A percentile compares a stretch with the other conserved stretches of the same genome.
Conservation (phyloP, 2,888 invertebrate species). For the Agonopterix subpropinquella region DNA sequence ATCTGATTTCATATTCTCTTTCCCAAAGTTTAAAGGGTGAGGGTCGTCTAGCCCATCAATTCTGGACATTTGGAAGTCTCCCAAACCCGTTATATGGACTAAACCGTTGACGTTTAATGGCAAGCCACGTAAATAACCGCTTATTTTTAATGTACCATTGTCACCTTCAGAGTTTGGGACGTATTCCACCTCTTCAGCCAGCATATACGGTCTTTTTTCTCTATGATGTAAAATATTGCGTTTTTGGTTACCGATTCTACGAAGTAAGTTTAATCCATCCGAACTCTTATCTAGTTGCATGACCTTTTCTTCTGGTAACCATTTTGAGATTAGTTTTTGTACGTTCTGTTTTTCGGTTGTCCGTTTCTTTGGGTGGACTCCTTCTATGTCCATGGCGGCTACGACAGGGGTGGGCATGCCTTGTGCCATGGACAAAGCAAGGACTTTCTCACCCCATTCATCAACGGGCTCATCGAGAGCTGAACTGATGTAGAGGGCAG, state of each 20-base stretch:
- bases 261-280: conserved; percentile 81
- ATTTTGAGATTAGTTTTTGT: conserved; percentile 80
- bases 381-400: conserved; percentile 84
- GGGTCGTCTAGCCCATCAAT: conserved; percentile 85
- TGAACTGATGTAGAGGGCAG: conserved; percentile 86
- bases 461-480: conserved; percentile 84
- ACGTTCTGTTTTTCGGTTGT: conserved; percentile 80
- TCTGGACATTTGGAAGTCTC: conserved; percentile 93
- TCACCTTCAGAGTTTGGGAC: conserved; percentile 58
- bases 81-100: conserved; percentile 93
- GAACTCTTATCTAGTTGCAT: conserved; percentile 83
- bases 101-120: conserved; percentile 90
- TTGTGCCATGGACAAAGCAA: conserved; percentile 88
- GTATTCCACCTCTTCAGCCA: conserved; percentile 88
- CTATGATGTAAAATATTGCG: conserved; percentile 81
- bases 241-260: conserved; percentile 88
- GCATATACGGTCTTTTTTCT: conserved; percentile 87
- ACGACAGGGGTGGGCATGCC: conserved; percentile 86
- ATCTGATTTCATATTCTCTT: conserved; percentile 56
- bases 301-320: conserved; percentile 89
- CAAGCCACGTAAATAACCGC: conserved; percentile 91
- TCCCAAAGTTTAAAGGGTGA: conserved; percentile 75
- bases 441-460: conserved; percentile 85
- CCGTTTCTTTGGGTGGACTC: conserved; percentile 83
- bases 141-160: conserved; percentile 83